Percentiles rank a stretch among this genome's conserved stretches.
Conservation (phyloP, 92 coral and sea anemone genomes). For the Zoanthus sansibaricus region DNA sequence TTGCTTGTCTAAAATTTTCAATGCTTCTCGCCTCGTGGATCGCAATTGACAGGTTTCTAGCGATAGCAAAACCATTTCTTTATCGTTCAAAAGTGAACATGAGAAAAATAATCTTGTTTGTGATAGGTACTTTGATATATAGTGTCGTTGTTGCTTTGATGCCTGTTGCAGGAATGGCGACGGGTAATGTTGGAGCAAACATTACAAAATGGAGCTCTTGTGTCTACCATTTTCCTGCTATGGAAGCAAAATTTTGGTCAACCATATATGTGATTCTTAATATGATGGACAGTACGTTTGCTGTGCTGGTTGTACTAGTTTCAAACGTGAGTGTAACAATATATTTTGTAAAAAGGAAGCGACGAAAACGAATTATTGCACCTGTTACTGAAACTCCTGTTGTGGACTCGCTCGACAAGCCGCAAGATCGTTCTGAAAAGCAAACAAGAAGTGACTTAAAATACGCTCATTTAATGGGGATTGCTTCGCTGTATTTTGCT, state of each 20-base stretch:
- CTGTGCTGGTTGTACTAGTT: constrained; percentile 46
- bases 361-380: constrained; percentile 42
- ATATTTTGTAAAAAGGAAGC: constrained; percentile 63
- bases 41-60: constrained; percentile 69
- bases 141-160: constrained; percentile 51
- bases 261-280: constrained; percentile 46
- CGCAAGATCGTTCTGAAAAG: constrained; percentile 3
- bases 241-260: constrained; percentile 29
- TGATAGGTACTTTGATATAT: constrained; percentile 43
- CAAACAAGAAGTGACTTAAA: constrained; percentile 55
- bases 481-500: constrained; percentile 53
- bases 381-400: constrained; percentile 23
- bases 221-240: constrained; percentile 65
- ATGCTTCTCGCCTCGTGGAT: constrained; percentile 64
- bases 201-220: constrained; percentile 55
- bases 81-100: constrained; percentile 70
- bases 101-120: constrained; percentile 42
- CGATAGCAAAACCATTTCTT: constrained; percentile 71
- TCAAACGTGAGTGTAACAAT: constrained; percentile 69
- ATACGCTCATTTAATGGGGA: constrained; percentile 67
- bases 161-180: constrained; percentile 58
- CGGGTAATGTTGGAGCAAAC: background rate
- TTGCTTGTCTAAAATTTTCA: constrained; percentile 63
- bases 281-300: constrained; percentile 53
- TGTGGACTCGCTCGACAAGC: constrained; percentile 10